phyloP scores from a whole-genome alignment of 2,113 vertebrate species.

The Elephantulus edwardii region DNA sequence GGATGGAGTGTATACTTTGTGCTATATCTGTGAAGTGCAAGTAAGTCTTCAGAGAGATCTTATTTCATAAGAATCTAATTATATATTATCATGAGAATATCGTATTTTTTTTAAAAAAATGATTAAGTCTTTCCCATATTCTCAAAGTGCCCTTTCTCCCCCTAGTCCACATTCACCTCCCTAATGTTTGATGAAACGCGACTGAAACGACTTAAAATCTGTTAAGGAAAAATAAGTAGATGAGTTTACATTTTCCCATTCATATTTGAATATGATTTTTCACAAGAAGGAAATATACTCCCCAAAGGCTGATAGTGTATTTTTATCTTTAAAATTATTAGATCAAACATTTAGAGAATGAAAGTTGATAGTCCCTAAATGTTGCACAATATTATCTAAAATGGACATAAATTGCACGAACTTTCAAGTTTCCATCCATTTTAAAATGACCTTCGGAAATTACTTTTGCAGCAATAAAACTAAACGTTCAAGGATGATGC shows the following conservation, averaged over 20 bases:
- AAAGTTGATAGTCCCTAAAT: constrained; percentile 65
- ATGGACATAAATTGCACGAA: constrained; percentile 58
- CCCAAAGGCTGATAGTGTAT: constrained; percentile 37
- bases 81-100: not conserved
- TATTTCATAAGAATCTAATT: not conserved
- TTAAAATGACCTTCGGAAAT: constrained; percentile 66
- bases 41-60: not conserved
- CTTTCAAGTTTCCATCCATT: constrained; percentile 66
- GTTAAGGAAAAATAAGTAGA: constrained; percentile 29
- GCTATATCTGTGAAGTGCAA: not conserved
- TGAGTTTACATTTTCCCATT: constrained; percentile 41
- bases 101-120: not conserved
- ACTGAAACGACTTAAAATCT: constrained; percentile 59
- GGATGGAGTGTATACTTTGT: not conserved
- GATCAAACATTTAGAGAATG: constrained; percentile 61
- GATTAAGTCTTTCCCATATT: not conserved
- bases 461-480: constrained; percentile 66
- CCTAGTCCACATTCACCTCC: not conserved
- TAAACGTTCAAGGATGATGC: constrained; percentile 49
- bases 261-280: constrained; percentile 52
- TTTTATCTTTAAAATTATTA: constrained; percentile 72
- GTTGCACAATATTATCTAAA: constrained; percentile 58
- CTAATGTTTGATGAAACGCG: not conserved
- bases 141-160: not conserved
- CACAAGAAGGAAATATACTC: constrained; percentile 31